Evolutionary conservation across 2,888 invertebrate genomes (phyloP), one percentile per base, ranked within the genome.

Genomic region (Tipula unca): DNA sequence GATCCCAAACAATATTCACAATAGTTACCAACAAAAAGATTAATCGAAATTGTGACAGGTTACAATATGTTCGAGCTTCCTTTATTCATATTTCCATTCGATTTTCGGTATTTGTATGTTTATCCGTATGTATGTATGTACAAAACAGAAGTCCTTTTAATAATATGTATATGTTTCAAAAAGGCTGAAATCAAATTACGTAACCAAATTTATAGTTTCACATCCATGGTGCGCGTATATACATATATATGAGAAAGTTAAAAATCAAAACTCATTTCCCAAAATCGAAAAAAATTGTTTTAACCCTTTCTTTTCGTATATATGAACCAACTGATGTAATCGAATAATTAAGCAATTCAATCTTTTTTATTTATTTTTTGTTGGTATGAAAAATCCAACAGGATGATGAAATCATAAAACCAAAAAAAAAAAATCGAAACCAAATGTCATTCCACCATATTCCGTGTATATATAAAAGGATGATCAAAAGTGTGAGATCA

Each of bases 391-490:
- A 69, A 69, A 69, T 69, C 25, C 69, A 69, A 69, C 69, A 69
- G 69, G 69, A 69, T 69, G 69, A 69, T 69, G 69, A 69, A 69
- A 69, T 69, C 69, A 69, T 69, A 69, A 69, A n/a, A n/a, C n/a
- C n/a, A n/a, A n/a, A n/a, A n/a, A n/a, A n/a, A n/a, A 69, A 69
- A 69, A 69, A 69, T 25, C 25, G 69, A 69, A 69, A 69, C 69
- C 69, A 69, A 69, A 69, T 69, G 69, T 69, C 69, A 69, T 25
- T 69, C 69, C 69, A 69, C 69, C 69, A 25, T 25, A 69, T 48
- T 32, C 4, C 32, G 32, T 32, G 17, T n/a, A 17, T 8, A 8
- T 3, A 42, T 42, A 42, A 3, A 42, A n/a, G 5, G 32, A 32
- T 17, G 48, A 54, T 69, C 69, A 10, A 69, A n/a, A 69, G 69